phyloP scores from a whole-genome alignment of 2,113 vertebrate species.

The Microcebus griseorufus region DNA sequence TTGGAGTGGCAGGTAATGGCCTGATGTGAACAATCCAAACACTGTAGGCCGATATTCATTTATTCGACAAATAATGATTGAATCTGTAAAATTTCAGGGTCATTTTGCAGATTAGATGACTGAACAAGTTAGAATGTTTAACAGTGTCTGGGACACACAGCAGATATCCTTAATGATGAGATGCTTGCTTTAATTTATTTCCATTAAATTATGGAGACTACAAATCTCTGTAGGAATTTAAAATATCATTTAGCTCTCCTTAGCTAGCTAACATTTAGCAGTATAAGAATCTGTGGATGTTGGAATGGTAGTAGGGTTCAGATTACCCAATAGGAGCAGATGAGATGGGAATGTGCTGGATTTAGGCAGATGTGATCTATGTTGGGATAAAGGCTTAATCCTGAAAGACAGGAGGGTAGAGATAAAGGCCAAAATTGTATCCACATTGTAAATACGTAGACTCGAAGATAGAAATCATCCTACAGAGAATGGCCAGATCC shows the following conservation, averaged over 20 bases:
- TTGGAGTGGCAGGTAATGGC: neutral
- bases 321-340: neutral
- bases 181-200: neutral
- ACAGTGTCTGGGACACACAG: neutral
- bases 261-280: neutral
- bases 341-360: neutral
- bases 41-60: neutral
- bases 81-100: neutral
- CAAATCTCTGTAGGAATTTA: neutral
- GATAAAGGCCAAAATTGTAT: slow-evolving; percentile 29
- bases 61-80: neutral
- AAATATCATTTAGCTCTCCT: neutral
- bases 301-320: neutral
- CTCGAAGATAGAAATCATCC: neutral
- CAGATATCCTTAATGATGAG: neutral
- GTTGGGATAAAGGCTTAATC: slow-evolving; percentile 54
- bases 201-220: neutral
- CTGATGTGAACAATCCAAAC: neutral
- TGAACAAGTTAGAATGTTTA: neutral
- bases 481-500: slow-evolving; percentile 24
- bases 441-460: slow-evolving; percentile 16
- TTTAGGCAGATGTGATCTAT: slow-evolving; percentile 49
- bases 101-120: neutral
- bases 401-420: neutral
- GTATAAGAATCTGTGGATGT: neutral